These are phyloP conservation scores for Blastobasis adustella DNA, from an alignment of 2,888 invertebrate genomes.

Conservation along the genomic window DNA sequence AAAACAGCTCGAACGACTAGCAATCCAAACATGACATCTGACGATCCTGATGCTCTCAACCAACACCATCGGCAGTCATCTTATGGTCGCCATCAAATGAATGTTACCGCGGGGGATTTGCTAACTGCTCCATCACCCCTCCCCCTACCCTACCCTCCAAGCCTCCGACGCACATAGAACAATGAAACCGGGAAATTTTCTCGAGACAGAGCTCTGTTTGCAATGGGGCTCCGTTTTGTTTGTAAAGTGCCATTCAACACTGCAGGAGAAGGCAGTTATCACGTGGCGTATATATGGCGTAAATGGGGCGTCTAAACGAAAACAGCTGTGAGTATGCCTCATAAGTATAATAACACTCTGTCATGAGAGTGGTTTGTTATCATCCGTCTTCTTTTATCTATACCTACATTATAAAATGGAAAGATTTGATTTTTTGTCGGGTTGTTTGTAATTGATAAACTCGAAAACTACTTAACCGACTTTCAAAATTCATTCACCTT, in stretches of 20 bases:
- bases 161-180: conserved; percentile 21
- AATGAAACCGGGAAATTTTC: conserved; percentile 24
- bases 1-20: too few relatives aligned
- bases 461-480: background rate
- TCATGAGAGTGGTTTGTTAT: too few relatives aligned
- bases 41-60: too few relatives aligned
- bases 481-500: background rate
- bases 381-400: background rate
- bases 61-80: conserved; percentile 43
- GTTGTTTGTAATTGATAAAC: background rate
- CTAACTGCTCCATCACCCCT: conserved; percentile 38
- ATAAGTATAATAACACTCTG: too few relatives aligned
- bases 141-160: too few relatives aligned
- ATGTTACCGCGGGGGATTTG: conserved; percentile 52
- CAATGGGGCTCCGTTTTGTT: conserved; percentile 2
- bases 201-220: conserved; percentile 22
- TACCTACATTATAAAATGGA: background rate
- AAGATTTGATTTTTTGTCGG: background rate
- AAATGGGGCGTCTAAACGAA: background rate
- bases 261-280: too few relatives aligned
- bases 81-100: conserved; percentile 49
- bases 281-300: too few relatives aligned
- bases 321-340: background rate
- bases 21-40: too few relatives aligned
- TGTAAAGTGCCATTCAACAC: background rate